A percentile compares a stretch with the other conserved stretches of the same genome.
phyloP scores from a whole-genome alignment of 2,797 vertebrate genomes.

The Siniperca undulata region DNA sequence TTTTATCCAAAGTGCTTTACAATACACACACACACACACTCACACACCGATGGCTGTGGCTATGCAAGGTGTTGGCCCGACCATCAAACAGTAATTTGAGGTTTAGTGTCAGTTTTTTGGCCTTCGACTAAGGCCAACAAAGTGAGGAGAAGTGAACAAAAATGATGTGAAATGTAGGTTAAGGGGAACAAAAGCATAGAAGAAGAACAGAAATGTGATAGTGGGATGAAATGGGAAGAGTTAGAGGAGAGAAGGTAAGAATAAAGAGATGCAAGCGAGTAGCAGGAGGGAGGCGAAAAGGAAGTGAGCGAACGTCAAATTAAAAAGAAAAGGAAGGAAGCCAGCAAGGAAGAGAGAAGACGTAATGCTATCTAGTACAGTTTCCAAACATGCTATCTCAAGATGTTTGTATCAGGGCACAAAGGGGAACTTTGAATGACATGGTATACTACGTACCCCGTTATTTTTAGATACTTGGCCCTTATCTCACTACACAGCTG shows the following conservation, averaged over 20 bases:
- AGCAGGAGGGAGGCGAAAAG: slow-evolving; percentile 2
- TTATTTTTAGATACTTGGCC: slow-evolving; percentile 77
- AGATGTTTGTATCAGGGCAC: slow-evolving; percentile 63
- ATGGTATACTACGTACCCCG: slow-evolving; percentile 50
- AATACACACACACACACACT: no score
- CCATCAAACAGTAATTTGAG: no score
- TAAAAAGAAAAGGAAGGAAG: slow-evolving; percentile 30
- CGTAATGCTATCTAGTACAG: slow-evolving; percentile 54
- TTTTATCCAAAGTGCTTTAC: no score
- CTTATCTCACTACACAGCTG: slow-evolving; percentile 80
- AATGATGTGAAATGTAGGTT: slow-evolving; percentile 5
- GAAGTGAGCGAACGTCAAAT: slow-evolving; percentile 36
- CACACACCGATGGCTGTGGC: no score
- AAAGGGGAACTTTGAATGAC: slow-evolving; percentile 74
- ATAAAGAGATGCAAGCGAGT: background rate
- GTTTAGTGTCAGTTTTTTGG: no score
- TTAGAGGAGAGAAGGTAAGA: background rate
- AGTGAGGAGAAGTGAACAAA: background rate
- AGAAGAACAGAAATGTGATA: background rate
- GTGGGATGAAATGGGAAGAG: background rate
- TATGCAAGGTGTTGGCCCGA: no score
- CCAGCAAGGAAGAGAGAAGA: slow-evolving; percentile 35
- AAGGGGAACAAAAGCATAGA: background rate
- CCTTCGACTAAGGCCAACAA: background rate
- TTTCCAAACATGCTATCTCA: slow-evolving; percentile 53